A percentile compares a stretch with the other conserved stretches of the same genome.
These are phyloP conservation scores for Hippocampus abdominalis DNA, from an alignment of 2,113 vertebrate genomes.

Conservation along the genomic window DNA sequence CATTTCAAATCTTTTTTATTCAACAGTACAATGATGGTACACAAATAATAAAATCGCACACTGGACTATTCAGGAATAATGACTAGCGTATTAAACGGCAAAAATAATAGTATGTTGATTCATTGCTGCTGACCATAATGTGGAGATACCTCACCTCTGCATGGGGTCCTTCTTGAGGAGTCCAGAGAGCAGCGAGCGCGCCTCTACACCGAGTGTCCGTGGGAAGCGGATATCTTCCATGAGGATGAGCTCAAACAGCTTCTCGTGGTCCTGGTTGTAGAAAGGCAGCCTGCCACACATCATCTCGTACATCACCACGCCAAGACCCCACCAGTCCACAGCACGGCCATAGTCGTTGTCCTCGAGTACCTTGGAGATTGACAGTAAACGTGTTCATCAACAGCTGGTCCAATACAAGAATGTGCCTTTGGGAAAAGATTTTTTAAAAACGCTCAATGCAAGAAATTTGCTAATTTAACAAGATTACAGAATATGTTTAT, in stretches of 20 bases:
- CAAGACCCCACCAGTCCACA: slow-evolving; percentile 93
- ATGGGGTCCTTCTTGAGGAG: slow-evolving; percentile 91
- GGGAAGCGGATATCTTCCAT: slow-evolving; percentile 93
- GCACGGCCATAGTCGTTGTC: slow-evolving; percentile 90
- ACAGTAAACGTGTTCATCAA: background rate
- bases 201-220: slow-evolving; percentile 80
- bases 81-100: too few relatives aligned
- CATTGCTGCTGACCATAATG: background rate
- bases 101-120: background rate
- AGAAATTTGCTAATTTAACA: too few relatives aligned
- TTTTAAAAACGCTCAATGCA: background rate
- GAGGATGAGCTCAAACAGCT: slow-evolving; percentile 92
- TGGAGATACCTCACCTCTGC: slow-evolving; percentile 70
- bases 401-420: background rate
- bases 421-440: too few relatives aligned
- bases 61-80: too few relatives aligned
- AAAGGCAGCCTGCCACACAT: slow-evolving; percentile 90
- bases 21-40: too few relatives aligned
- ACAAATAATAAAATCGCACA: too few relatives aligned
- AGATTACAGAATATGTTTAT: too few relatives aligned
- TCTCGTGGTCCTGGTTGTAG: slow-evolving; percentile 95
- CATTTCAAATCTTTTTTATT: too few relatives aligned
- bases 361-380: slow-evolving; percentile 80
- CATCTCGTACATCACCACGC: slow-evolving; percentile 96
- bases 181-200: slow-evolving; percentile 81